Percentiles rank a stretch among this genome's conserved stretches.
Conservation (phyloP, 2,797 vertebrate genomes). For the Dicrostonyx torquatus region DNA sequence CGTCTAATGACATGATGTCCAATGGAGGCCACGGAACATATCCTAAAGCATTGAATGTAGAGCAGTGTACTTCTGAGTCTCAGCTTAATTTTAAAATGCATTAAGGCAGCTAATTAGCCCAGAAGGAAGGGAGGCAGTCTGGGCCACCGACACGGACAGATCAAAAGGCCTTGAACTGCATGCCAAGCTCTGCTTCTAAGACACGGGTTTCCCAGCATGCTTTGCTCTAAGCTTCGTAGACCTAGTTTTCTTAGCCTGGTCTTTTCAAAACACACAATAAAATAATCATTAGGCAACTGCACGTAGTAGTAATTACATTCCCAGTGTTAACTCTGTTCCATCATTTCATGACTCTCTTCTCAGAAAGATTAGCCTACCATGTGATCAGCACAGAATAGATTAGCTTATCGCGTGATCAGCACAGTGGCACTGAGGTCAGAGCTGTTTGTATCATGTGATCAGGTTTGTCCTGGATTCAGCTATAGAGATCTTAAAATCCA, state of each 20-base stretch:
- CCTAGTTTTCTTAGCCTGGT: not conserved
- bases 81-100: conserved; percentile 21
- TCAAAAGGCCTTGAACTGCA: not conserved
- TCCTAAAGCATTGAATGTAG: not conserved
- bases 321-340: conserved; percentile 54
- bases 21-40: not conserved
- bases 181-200: not conserved
- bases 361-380: conserved; percentile 22
- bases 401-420: conserved; percentile 8
- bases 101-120: not conserved
- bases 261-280: conserved; percentile 39
- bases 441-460: not conserved
- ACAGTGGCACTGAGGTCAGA: conserved; percentile 7
- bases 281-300: conserved; percentile 2
- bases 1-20: not conserved
- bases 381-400: not conserved
- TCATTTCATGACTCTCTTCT: conserved; percentile 29
- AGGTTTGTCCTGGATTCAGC: not conserved
- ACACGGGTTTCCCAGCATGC: not conserved
- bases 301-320: conserved; percentile 19
- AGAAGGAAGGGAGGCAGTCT: not conserved
- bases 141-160: not conserved
- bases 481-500: not conserved
- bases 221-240: not conserved
- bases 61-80: not conserved